Evolutionary conservation across 2,113 vertebrate species (phyloP).

Genomic region (Mirza zaza): DNA sequence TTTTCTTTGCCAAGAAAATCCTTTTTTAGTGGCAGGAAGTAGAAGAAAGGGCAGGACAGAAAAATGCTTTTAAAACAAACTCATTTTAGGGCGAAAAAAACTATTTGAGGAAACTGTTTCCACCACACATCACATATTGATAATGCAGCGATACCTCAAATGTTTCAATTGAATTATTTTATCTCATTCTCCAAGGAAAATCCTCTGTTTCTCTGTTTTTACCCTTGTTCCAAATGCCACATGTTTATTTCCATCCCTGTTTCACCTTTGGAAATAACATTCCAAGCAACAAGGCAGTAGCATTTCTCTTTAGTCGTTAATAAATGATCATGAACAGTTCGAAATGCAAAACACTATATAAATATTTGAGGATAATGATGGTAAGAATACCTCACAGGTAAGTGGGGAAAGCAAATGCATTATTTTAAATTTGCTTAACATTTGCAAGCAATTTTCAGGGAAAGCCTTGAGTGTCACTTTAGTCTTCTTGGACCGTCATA

Average conservation of each 20-base stretch:
- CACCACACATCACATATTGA: not conserved
- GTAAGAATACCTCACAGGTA: not conserved
- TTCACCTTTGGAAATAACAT: not conserved
- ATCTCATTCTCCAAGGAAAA: not conserved
- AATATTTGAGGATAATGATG: not conserved
- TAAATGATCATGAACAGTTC: not conserved
- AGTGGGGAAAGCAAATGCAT: not conserved
- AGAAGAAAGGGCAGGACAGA: not conserved
- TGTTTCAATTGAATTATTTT: slow-evolving; percentile 13
- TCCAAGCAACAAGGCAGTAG: not conserved
- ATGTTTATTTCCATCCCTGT: not conserved
- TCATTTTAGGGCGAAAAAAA: slow-evolving; percentile 30
- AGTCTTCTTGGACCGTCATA: not conserved
- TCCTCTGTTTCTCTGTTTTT: slow-evolving; percentile 5
- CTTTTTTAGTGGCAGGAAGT: not conserved
- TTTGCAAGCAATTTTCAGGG: not conserved
- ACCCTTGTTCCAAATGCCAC: not conserved
- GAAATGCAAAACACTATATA: not conserved
- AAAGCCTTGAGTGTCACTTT: not conserved
- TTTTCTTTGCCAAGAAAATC: not conserved
- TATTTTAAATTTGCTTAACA: slow-evolving; percentile 12
- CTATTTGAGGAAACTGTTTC: slow-evolving; percentile 12
- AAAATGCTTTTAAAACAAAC: not conserved
- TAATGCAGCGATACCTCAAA: not conserved
- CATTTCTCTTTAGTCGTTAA: not conserved